Evolutionary conservation across 1,140 invertebrate genomes (phyloP).

Genomic region (roundworm (Caenorhabditis elegans)): DNA sequence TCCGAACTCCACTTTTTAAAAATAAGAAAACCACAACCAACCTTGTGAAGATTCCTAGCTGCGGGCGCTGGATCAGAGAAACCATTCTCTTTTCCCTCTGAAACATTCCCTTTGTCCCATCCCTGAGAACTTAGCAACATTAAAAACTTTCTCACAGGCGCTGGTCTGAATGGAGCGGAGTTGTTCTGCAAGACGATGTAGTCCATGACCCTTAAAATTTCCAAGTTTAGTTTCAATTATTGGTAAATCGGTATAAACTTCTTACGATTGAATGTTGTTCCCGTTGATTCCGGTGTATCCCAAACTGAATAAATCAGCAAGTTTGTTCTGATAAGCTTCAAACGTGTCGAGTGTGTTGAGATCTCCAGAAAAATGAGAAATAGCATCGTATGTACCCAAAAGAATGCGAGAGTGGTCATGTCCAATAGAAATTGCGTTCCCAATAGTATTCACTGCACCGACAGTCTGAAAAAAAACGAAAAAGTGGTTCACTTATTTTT

Average conservation of each 20-base stretch:
- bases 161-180: neutral
- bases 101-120: slow-evolving; percentile 29
- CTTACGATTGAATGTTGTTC: slow-evolving; percentile 39
- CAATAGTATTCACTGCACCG: neutral
- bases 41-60: neutral
- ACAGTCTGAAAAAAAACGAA: neutral
- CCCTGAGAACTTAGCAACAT: slow-evolving; percentile 21
- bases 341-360: neutral
- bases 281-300: slow-evolving; percentile 35
- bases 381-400: slow-evolving; percentile 9
- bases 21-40: too few relatives aligned
- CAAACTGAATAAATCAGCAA: neutral
- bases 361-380: neutral
- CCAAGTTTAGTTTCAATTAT: too few relatives aligned
- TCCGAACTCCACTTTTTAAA: too few relatives aligned
- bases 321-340: neutral
- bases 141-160: neutral
- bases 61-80: neutral
- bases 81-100: neutral
- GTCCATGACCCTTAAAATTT: slow-evolving; percentile 13
- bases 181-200: neutral
- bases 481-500: neutral
- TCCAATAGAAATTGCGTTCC: neutral
- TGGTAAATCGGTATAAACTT: neutral
- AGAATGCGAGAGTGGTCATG: neutral